phyloP scores from a whole-genome alignment of 1,140 invertebrate genomes.

The Semibalanus balanoides region DNA sequence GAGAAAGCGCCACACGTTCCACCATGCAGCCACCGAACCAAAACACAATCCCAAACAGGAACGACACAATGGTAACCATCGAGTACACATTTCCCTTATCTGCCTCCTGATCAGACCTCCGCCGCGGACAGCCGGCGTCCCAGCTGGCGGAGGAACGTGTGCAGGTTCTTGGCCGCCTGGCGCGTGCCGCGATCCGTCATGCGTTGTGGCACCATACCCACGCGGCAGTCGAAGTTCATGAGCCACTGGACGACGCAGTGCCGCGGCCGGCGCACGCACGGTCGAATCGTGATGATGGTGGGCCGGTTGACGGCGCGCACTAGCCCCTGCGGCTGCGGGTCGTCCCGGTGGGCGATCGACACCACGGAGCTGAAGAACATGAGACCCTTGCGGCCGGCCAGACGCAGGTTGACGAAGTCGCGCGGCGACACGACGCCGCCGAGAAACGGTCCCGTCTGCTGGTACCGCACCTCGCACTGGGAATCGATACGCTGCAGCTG shows the following conservation, averaged over 20 bases:
- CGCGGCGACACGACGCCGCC: background rate
- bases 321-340: background rate
- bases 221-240: slow-evolving; percentile 2
- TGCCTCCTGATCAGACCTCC: background rate
- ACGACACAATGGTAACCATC: too few relatives aligned
- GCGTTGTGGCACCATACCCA: background rate
- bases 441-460: background rate
- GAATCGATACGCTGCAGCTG: background rate
- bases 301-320: background rate
- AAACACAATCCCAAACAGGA: too few relatives aligned
- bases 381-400: background rate
- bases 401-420: background rate
- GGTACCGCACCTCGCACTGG: background rate
- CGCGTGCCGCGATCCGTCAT: slow-evolving; percentile 1
- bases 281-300: background rate
- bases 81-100: too few relatives aligned
- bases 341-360: background rate
- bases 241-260: slow-evolving; percentile 5
- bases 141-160: background rate
- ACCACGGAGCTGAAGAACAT: background rate
- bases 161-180: background rate
- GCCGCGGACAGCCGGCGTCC: background rate
- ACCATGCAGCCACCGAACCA: too few relatives aligned
- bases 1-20: too few relatives aligned
- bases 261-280: slow-evolving; percentile 4